Evolutionary conservation across 1,140 invertebrate species (phyloP), one percentile per base, ranked within the genome.

Genomic region (Brachionus angularis): DNA sequence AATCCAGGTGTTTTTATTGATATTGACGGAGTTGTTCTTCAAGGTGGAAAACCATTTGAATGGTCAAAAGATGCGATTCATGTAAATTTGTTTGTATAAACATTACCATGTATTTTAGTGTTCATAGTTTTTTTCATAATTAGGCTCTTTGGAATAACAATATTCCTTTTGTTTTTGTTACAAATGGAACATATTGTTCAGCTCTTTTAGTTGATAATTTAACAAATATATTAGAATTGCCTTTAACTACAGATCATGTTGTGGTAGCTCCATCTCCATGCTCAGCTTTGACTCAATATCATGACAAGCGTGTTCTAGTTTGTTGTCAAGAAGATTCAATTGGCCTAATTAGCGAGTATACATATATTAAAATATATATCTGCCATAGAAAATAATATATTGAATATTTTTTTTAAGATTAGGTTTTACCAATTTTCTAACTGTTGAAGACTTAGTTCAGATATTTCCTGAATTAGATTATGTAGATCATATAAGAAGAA

Each of bases 381-480:
- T 12, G 12, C 16, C 4, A 10, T 71, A 25, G 23, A 44, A 23
- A 14, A 39, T 3, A 2, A 33, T 31, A n/a, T 69, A 21, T 25
- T 72, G 21, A 47, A 16, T 47, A 21, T 12, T 25, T 49, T 71
- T 8, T 71, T 12, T 0, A 23, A 50, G 71, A 46, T 21, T 61
- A 1, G 72, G 64, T 31, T 72, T 62, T 44, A 25, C 16, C 3
- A 21, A 72, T 42, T 36, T 23, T 16, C 16, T 50, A n/a, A 70
- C 67, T 8, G 42, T 70, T 5, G 67, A 70, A 36, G 46, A 70
- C 27, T 47, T 82, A 76, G 44, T 72, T 50, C 29, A 36, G 31
- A 84, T 86, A 58, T 89, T 85, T 76, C 87, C 88, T 7, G 80
- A 84, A 53, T 79, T 89, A 49, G 88, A 89, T 77, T 87, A 86